Evolutionary conservation across 2,888 invertebrate genomes (phyloP).

Genomic region (Dichetophora obliterata): DNA sequence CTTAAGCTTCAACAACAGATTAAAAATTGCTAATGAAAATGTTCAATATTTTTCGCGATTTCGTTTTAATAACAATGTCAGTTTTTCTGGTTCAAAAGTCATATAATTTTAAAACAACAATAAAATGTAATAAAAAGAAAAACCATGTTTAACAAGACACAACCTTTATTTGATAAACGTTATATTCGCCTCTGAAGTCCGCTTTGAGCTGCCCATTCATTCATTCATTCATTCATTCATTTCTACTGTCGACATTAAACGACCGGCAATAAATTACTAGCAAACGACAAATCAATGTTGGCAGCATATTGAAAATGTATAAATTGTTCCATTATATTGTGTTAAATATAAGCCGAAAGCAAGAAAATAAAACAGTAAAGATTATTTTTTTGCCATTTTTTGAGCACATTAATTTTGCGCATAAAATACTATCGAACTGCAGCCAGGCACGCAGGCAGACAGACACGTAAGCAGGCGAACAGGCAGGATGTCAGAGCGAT

Average conservation of each 20-base stretch:
- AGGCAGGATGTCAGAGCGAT: background rate
- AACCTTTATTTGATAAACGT: slow-evolving; percentile 31
- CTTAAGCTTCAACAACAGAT: too few relatives aligned
- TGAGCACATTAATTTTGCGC: slow-evolving; percentile 17
- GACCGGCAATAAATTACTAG: slow-evolving; percentile 25
- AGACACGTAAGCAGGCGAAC: background rate
- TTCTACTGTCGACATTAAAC: background rate
- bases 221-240: background rate
- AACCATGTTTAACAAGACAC: slow-evolving; percentile 7
- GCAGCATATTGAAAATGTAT: slow-evolving; percentile 35
- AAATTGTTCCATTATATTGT: slow-evolving; percentile 27
- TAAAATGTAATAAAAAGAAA: background rate
- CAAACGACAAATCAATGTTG: slow-evolving; percentile 5
- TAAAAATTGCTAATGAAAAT: too few relatives aligned
- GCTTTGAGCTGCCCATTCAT: background rate
- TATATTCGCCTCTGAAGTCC: slow-evolving; percentile 13
- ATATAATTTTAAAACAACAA: background rate
- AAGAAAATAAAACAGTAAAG: background rate
- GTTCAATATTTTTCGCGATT: too few relatives aligned
- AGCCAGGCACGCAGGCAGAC: background rate
- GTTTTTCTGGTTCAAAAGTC: too few relatives aligned
- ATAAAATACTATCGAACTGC: background rate
- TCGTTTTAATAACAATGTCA: too few relatives aligned
- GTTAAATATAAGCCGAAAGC: slow-evolving; percentile 12
- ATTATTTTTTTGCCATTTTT: background rate